Percentiles rank a stretch among this genome's conserved stretches.
Evolutionary conservation across 2,113 vertebrate genomes (phyloP).

Genomic region (Chloropsis hardwickii): DNA sequence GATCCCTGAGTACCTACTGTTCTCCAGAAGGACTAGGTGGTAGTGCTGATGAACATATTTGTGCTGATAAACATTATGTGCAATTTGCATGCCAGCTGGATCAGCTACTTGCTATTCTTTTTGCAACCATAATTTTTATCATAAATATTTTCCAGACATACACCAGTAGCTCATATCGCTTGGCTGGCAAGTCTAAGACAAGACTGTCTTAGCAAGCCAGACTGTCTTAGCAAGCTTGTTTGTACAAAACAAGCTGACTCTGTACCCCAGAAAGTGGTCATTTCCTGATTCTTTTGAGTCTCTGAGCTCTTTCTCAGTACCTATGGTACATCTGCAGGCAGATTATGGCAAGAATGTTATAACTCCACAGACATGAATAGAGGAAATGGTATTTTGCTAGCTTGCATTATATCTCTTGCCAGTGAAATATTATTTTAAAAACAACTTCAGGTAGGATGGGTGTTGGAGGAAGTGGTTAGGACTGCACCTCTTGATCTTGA

Average conservation of each 20-base stretch:
- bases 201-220: conserved; percentile 24
- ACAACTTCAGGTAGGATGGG: neutral
- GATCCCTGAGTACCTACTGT: neutral
- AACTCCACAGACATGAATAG: neutral
- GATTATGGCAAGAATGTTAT: neutral
- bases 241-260: conserved; percentile 48
- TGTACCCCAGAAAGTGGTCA: conserved; percentile 39
- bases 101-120: conserved; percentile 53
- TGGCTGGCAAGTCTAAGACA: conserved; percentile 48
- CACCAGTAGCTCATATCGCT: conserved; percentile 18
- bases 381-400: neutral
- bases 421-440: neutral
- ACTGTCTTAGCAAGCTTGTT: neutral
- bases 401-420: neutral
- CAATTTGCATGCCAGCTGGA: conserved; percentile 51
- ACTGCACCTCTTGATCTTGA: neutral
- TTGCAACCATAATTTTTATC: conserved; percentile 39
- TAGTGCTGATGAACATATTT: conserved; percentile 8
- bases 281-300: conserved; percentile 34
- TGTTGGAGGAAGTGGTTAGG: neutral
- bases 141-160: conserved; percentile 49
- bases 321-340: conserved; percentile 8
- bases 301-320: conserved; percentile 5
- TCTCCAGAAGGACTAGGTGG: conserved; percentile 30
- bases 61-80: conserved; percentile 1